A percentile compares a stretch with the other conserved stretches of the same genome.
Conservation (phyloP, 2,888 invertebrate species). For the Aporophyla nigra region DNA sequence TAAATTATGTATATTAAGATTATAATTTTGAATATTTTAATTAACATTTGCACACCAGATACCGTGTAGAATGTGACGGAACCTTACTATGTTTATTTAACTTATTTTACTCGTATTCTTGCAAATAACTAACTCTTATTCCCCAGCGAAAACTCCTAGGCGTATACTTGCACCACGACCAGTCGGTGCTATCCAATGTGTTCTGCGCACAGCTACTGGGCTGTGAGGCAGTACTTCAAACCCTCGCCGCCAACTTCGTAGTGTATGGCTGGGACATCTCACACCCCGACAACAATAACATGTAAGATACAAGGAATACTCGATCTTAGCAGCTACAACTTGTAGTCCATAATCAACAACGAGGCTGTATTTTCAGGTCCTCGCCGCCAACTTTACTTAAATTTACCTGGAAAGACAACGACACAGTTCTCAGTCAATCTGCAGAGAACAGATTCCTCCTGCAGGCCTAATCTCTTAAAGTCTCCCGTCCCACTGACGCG, state of each 20-base stretch:
- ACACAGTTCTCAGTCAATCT: neutral
- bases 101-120: neutral
- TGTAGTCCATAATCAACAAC: constrained; percentile 78
- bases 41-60: neutral
- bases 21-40: too few relatives aligned
- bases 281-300: constrained; percentile 95
- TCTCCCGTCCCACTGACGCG: too few relatives aligned
- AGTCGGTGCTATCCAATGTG: constrained; percentile 98
- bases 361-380: constrained; percentile 97
- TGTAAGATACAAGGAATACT: constrained; percentile 85
- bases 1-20: too few relatives aligned
- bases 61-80: neutral
- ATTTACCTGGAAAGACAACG: neutral
- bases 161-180: constrained; percentile 99
- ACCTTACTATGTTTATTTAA: neutral
- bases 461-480: too few relatives aligned
- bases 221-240: constrained; percentile 97
- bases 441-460: neutral
- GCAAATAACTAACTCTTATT: neutral
- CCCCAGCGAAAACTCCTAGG: constrained; percentile 97
- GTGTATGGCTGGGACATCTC: constrained; percentile 99
- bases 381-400: constrained; percentile 97
- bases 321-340: neutral
- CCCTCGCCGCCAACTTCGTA: constrained; percentile 97
- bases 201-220: constrained; percentile 99